Base-by-base conservation (phyloP, 2,888 invertebrate genomes). In the Plebejus anna region DNA sequence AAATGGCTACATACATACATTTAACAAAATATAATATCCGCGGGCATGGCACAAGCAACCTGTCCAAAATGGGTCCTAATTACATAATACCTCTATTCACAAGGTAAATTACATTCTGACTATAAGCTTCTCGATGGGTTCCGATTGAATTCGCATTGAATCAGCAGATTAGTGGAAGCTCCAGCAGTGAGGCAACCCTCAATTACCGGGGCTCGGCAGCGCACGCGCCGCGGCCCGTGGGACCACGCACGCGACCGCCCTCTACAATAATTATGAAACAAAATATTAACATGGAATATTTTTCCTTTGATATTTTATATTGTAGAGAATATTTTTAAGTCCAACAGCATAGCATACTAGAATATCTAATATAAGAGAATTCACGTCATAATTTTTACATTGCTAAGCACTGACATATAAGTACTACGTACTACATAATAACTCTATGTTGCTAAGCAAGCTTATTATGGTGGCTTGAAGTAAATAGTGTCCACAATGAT, bases 101-200 rank as follows among this genome's bases (percentile, higher is more conserved):
- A 75, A 75, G 70, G 76, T 47, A 72, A 36, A 73, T 57, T 75
- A 75, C 75, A 70, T 73, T 13, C 32, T 32, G 32, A 55, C 47
- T 22, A 28, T 72, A 55, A 73, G 47, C 83, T 83, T 83, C 84
- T 82, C 83, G 81, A 82, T 83, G 82, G 84, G 89, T 90, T 89
- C 87, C 89, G 81, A 84, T 80, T 81, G 85, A 85, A 80, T 83
- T 91, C 89, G 87, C 89, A 89, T 89, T 86, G 86, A 85, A 89
- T 90, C 87, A 85, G 84, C 85, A 87, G 90, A 90, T 90, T 88
- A 89, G 83, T 83, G 86, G 90, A 91, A 91, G 91, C 91, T 82
- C 88, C 82, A 88, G 82, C 84, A 90, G 83, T 90, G 89, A 87
- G 79, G 83, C 83, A 86, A 85, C 89, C 90, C 87, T 88, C 90